Conservation (phyloP, 2,888 invertebrate genomes). For the Oscheius myriophilus region DNA sequence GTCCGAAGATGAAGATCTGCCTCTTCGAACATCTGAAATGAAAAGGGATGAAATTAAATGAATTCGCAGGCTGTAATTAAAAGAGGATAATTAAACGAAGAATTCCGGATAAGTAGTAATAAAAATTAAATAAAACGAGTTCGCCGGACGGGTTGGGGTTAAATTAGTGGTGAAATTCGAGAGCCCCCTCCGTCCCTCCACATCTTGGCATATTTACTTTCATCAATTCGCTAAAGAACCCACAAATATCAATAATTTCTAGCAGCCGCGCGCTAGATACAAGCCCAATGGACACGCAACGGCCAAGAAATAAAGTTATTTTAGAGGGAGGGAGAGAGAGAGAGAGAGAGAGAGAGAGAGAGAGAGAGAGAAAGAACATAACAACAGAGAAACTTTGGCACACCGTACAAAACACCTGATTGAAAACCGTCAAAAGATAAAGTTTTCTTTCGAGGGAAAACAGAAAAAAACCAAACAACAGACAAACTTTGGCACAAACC, state of each 20-base stretch:
- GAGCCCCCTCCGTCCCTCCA: too few relatives aligned
- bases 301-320: background rate
- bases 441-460: too few relatives aligned
- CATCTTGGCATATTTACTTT: too few relatives aligned
- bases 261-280: too few relatives aligned
- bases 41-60: background rate
- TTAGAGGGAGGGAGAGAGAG: background rate
- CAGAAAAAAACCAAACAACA: background rate
- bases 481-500: background rate
- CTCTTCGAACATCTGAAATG: conserved; percentile 23
- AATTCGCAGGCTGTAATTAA: background rate
- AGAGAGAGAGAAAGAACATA: too few relatives aligned
- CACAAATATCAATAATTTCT: too few relatives aligned
- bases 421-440: too few relatives aligned
- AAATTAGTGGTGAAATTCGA: too few relatives aligned
- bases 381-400: too few relatives aligned
- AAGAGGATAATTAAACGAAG: background rate
- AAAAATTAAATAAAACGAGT: background rate
- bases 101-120: background rate
- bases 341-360: conserved; percentile 1
- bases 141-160: background rate
- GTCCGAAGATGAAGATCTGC: conserved; percentile 23
- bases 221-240: too few relatives aligned
- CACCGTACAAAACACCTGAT: too few relatives aligned
- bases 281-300: too few relatives aligned